Conservation (phyloP, 2,797 vertebrate genomes). For the Apogon hyalosoma region DNA sequence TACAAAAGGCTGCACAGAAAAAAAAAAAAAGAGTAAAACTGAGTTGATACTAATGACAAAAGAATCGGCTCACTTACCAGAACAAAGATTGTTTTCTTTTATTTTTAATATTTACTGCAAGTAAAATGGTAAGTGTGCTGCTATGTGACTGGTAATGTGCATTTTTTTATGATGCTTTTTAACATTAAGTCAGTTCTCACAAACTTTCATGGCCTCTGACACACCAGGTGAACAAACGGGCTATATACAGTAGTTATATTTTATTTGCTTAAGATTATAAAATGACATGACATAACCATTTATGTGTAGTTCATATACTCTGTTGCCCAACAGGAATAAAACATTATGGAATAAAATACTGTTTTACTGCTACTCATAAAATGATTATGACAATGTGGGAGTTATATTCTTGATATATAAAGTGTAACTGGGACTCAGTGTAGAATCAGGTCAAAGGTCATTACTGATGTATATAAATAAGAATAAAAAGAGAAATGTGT, state of each 20-base stretch:
- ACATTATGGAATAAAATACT: no score
- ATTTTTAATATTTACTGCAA: slow-evolving; percentile 30
- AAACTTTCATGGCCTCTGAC: slow-evolving; percentile 17
- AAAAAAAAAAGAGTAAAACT: slow-evolving; percentile 10
- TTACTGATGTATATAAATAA: no score
- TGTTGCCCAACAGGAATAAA: no score
- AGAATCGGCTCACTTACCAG: slow-evolving; percentile 51
- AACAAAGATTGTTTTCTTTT: slow-evolving; percentile 16
- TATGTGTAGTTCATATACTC: background rate
- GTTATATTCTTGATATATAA: no score
- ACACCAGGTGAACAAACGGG: slow-evolving; percentile 13
- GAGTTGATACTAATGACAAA: slow-evolving; percentile 35
- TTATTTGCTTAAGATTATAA: slow-evolving; percentile 13
- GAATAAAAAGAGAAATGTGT: no score
- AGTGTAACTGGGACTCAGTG: no score
- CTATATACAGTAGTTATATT: no score
- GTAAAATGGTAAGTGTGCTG: slow-evolving; percentile 6
- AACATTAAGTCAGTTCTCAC: slow-evolving; percentile 26
- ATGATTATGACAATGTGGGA: no score
- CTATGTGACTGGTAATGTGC: slow-evolving; percentile 6
- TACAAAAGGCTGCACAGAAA: slow-evolving; percentile 31
- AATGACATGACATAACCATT: slow-evolving; percentile 1
- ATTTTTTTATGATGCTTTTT: slow-evolving; percentile 19
- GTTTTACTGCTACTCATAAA: no score
- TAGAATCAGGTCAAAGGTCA: no score